Base-by-base conservation (phyloP, 2,113 vertebrate species). In the Callionymus lyra region DNA sequence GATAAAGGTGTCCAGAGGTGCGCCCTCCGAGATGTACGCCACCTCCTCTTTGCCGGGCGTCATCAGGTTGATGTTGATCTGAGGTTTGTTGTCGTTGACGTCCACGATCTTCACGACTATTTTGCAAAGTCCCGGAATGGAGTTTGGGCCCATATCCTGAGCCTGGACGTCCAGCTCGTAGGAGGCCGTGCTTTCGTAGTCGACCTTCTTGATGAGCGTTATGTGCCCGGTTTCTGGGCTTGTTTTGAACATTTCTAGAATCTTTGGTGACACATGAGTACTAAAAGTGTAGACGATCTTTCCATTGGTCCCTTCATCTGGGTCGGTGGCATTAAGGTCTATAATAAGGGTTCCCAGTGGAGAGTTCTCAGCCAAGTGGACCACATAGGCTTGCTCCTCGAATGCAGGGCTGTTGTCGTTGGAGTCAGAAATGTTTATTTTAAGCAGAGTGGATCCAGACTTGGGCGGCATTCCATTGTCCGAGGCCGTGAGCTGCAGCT, bases 341-440 rank as follows among this genome's bases (percentile, higher is more conserved):
- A 97, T 81, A 2, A 98, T 83, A 21, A 96, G 71, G 12, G 91
- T 89, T 51, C 95, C 94, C 5, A 88, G 12, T 0, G 88, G 89
- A 0, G 91, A 89, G 65, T 89, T 92, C 65, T 99, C 95, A 12
- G 77, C 43, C 31, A 99, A 75, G 14, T 85, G 83, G 15, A 99
- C 88, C 6, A 89, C 32, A 32, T 97, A 96, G 0, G 90, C 87
- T 51, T 87, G 88, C 18, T 89, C 85, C 9, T 93, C 90, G 44
- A 99, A 99, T 4, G 66, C 78, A 0, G 95, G 95, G 56, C 95
- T 99, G 80, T 99, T 99, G 77, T 99, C 95, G 10, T 99, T 99
- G 36, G 95, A 99, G 54, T 99, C 95, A 0, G 93, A 90, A 51
- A 99, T 87, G 72, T 87, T 92, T 34, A 99, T 93, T 72, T 91